Evolutionary conservation across 1,140 invertebrate species (phyloP), one percentile per base, ranked within the genome.

Genomic region (Bombus fervidus): DNA sequence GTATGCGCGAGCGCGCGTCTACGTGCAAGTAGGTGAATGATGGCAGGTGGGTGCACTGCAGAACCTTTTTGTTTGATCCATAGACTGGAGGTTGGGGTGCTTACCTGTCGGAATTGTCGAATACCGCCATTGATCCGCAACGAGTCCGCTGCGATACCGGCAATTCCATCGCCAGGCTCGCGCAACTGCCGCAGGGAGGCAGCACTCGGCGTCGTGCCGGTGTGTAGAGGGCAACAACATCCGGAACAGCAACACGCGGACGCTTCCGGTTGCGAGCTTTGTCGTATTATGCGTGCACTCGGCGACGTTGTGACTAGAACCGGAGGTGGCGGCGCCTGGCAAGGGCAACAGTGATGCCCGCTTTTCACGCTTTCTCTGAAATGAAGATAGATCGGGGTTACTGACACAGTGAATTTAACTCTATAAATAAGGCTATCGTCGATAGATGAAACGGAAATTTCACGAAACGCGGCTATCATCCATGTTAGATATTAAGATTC

Each of bases 71-170:
- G 78, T 81, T 64, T n/a, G 79, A 69, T 37, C 47, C 62, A 47
- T 25, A 53, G 22, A 22, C 15, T 53, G 41, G 22, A 37, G n/a
- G 62, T 28, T n/a, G 68, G 6, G 13, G 1, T 43, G 89, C 95
- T 96, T 96, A 98, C 98, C 97, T 99, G 98, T 95, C 98, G 98
- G 95, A 99, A 99, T 91, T 98, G 98, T 90, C 98, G 96, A 95
- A 99, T 98, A 86, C 98, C 99, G 75, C 99, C 99, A 96, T 99
- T 99, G 95, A 99, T 98, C 87, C 99, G 96, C 90, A 99, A 96
- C 57, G 98, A 99, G 95, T 99, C 98, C n/a, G 98, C 98, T 3
- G 98, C 99, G 92, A 99, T 99, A 91, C 98, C 98, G n/a, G 98
- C 98, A 83, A 99, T 98, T 76, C 98, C 98, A 93, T 98, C 98